phyloP scores from a whole-genome alignment of 2,113 vertebrate species.

The Paracanthobrama guichenoti region DNA sequence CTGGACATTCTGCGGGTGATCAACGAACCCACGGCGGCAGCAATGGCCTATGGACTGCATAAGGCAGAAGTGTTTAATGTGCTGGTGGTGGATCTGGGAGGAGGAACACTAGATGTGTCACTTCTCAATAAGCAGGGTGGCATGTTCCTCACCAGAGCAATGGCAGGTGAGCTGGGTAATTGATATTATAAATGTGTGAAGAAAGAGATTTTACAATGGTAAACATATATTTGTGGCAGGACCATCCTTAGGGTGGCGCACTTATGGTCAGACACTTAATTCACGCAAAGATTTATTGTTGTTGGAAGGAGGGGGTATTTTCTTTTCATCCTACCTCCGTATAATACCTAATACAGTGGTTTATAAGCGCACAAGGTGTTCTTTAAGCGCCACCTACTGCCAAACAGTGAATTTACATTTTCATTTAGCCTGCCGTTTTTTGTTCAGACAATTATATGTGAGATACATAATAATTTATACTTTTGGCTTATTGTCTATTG shows the following conservation, averaged over 20 bases:
- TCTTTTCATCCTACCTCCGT: background rate
- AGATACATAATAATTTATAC: background rate
- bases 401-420: background rate
- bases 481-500: background rate
- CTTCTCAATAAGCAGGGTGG: slow-evolving; percentile 95
- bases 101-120: slow-evolving; percentile 95
- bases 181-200: background rate
- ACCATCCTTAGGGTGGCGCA: background rate
- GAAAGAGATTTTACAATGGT: background rate
- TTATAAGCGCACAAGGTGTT: background rate
- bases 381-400: background rate
- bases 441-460: background rate
- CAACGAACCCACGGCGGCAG: slow-evolving; percentile 95
- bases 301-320: background rate
- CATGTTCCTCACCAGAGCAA: slow-evolving; percentile 96
- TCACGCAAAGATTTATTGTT: background rate
- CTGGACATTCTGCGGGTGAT: slow-evolving; percentile 89
- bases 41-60: slow-evolving; percentile 97
- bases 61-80: slow-evolving; percentile 92
- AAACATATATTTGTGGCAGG: background rate
- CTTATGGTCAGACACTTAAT: background rate
- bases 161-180: slow-evolving; percentile 85
- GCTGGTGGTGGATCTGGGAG: slow-evolving; percentile 94
- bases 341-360: background rate
- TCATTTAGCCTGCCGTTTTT: background rate